Conservation (phyloP, 2,888 invertebrate genomes). For the Tinea semifulvella region DNA sequence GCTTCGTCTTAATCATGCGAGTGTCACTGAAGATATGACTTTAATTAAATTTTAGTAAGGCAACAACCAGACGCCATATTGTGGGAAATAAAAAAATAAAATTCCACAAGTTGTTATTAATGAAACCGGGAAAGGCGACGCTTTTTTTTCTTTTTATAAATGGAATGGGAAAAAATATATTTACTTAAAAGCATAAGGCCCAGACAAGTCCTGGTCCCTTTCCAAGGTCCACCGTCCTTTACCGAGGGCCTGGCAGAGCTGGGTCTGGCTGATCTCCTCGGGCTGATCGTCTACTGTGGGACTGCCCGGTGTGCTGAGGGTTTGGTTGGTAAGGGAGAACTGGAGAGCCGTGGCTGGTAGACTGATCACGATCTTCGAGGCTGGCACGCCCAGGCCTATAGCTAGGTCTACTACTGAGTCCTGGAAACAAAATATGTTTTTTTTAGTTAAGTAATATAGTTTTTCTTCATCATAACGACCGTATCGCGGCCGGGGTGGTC, state of each 20-base stretch:
- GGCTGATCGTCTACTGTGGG: conserved; percentile 68
- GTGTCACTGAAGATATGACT: too few species aligned
- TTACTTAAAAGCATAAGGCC: conserved; percentile 77
- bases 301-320: conserved; percentile 75
- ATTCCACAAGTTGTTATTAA: too few species aligned
- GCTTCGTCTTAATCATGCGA: too few species aligned
- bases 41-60: too few species aligned
- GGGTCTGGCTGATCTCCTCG: conserved; percentile 61
- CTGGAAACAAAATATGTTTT: conserved; percentile 48
- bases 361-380: conserved; percentile 75
- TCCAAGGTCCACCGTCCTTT: conserved; percentile 77
- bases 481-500: too few species aligned
- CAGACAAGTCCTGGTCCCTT: conserved; percentile 80
- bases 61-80: too few species aligned
- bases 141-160: too few species aligned
- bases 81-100: too few species aligned
- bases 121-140: too few species aligned
- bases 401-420: conserved; percentile 80
- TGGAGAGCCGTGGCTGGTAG: conserved; percentile 74
- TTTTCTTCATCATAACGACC: too few species aligned
- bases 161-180: conserved; percentile 23
- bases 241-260: conserved; percentile 67
- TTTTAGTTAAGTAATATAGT: too few species aligned
- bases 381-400: conserved; percentile 74
- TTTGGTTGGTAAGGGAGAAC: conserved; percentile 71